phyloP scores from a whole-genome alignment of 2,797 vertebrate genomes.

The Epinephelus awoara region DNA sequence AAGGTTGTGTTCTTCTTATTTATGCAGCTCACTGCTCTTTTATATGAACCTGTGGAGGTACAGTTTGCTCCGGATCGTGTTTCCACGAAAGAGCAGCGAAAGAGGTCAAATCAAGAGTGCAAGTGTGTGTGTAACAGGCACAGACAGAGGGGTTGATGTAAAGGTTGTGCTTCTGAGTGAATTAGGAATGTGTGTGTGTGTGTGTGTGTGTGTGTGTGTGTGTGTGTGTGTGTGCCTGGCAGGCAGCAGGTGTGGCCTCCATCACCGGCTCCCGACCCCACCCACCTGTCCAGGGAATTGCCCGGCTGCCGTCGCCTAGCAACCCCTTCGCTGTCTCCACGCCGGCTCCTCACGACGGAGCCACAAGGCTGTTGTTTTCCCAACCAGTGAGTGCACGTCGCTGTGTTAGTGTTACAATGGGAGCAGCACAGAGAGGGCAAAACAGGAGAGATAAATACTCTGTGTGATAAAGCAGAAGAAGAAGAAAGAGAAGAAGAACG shows the following conservation, averaged over 20 bases:
- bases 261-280: constrained; percentile 59
- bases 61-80: constrained; percentile 34
- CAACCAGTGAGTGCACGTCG: constrained; percentile 38
- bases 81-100: constrained; percentile 55
- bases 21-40: constrained; percentile 36
- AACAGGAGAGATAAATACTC: constrained; percentile 1
- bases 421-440: constrained; percentile 20
- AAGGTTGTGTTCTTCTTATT: constrained; percentile 35
- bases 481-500: too few species aligned
- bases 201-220: constrained; percentile 28
- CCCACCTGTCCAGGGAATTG: constrained; percentile 78
- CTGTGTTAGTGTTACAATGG: constrained; percentile 31
- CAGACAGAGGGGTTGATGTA: constrained; percentile 34
- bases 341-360: constrained; percentile 52
- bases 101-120: constrained; percentile 35
- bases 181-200: constrained; percentile 36
- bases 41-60: constrained; percentile 46
- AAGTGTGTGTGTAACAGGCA: constrained; percentile 44
- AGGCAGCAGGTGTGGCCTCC: constrained; percentile 75
- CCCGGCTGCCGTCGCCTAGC: constrained; percentile 74
- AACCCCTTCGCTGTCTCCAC: constrained; percentile 65
- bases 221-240: neutral
- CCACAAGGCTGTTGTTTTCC: constrained; percentile 69
- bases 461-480: neutral
- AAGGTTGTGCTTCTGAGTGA: constrained; percentile 54